A percentile compares a stretch with the other conserved stretches of the same genome.
Evolutionary conservation across 2,888 invertebrate genomes (phyloP).

Genomic region (Lamellibrachia columna): DNA sequence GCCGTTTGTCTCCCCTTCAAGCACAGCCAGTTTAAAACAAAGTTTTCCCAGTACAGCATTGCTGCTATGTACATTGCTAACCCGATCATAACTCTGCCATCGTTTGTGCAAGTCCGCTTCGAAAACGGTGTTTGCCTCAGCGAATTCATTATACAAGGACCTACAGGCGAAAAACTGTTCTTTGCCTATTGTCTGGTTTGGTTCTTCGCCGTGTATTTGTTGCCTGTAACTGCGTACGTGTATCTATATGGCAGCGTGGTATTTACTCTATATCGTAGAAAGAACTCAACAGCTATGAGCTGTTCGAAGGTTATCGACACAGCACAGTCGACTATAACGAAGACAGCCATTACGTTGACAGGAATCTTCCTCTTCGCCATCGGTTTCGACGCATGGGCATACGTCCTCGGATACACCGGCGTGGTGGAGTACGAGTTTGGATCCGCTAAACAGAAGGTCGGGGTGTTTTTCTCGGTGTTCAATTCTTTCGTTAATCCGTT

Average conservation of each 20-base stretch:
- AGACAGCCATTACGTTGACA: constrained; percentile 5
- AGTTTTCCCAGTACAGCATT: not conserved
- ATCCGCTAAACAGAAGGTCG: not conserved
- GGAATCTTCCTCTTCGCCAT: not conserved
- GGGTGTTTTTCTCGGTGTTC: not conserved
- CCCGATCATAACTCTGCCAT: not conserved
- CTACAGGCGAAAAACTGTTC: not conserved
- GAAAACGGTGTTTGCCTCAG: not conserved
- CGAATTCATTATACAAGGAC: not conserved
- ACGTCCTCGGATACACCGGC: not conserved
- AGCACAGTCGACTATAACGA: not conserved
- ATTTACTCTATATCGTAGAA: not conserved
- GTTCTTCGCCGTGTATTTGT: not conserved
- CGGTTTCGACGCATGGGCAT: not conserved
- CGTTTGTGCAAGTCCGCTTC: not conserved
- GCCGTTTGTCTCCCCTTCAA: constrained; percentile 30
- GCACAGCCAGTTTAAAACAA: not conserved
- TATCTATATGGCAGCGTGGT: not conserved
- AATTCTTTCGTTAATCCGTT: not conserved
- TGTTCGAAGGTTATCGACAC: not conserved
- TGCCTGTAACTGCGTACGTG: not conserved
- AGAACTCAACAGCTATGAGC: not conserved
- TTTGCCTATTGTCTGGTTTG: not conserved
- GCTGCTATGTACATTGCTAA: constrained; percentile 10
- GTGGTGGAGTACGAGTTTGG: not conserved